Percentiles rank a stretch among this genome's conserved stretches.
Conservation (phyloP, 2,113 vertebrate genomes). For the Melanostigma gelatinosum region DNA sequence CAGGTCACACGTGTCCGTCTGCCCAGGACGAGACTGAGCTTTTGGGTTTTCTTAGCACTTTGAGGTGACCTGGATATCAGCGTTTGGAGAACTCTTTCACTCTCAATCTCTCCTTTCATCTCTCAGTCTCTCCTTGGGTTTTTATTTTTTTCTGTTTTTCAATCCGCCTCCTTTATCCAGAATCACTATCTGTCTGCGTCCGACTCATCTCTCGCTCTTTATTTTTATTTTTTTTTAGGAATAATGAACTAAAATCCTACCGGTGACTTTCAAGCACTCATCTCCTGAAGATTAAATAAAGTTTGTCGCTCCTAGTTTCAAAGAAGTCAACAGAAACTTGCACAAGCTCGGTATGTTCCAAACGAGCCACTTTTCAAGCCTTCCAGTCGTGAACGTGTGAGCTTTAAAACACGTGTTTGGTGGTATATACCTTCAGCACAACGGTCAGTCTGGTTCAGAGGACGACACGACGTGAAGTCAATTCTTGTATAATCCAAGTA, state of each 20-base stretch:
- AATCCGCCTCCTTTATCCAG: conserved; percentile 26
- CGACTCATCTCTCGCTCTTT: not conserved
- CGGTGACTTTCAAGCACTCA: not conserved
- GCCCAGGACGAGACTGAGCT: conserved; percentile 43
- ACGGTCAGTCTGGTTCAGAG: not conserved
- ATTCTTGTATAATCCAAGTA: not conserved
- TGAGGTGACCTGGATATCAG: conserved; percentile 44
- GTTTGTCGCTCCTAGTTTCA: not conserved
- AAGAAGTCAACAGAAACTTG: not conserved
- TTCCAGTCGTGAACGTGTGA: not conserved
- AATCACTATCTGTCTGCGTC: not conserved
- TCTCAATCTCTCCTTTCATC: conserved; percentile 36
- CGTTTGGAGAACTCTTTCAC: conserved; percentile 22
- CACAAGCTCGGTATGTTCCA: not conserved
- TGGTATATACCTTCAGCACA: not conserved
- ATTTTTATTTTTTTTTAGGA: not conserved
- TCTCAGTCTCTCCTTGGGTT: conserved; percentile 15
- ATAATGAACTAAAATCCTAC: not conserved
- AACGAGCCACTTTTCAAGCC: not conserved
- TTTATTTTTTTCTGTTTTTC: conserved; percentile 29
- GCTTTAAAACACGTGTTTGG: not conserved
- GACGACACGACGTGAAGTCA: not conserved
- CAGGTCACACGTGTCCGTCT: conserved; percentile 43
- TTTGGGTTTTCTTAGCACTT: conserved; percentile 44
- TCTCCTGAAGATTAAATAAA: not conserved